Percentiles rank a stretch among this genome's conserved stretches.
Conservation (phyloP, 2,113 vertebrate species). For the Tricholaema leucomelas region DNA sequence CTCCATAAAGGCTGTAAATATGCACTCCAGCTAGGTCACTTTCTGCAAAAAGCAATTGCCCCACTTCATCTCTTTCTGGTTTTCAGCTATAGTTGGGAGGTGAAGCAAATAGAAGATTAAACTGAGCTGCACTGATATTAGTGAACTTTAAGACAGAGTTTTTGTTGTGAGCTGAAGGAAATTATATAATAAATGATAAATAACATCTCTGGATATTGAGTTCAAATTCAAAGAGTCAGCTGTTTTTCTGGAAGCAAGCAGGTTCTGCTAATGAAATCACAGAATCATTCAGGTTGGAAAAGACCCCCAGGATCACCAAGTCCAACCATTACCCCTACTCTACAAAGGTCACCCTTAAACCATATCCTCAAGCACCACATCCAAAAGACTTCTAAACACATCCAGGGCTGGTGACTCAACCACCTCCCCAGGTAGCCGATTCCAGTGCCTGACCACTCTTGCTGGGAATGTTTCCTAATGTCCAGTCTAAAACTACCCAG, state of each 20-base stretch:
- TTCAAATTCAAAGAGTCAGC: not conserved
- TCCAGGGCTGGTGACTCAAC: too few species aligned
- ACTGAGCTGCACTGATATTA: not conserved
- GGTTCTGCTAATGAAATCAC: not conserved
- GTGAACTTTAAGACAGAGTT: not conserved
- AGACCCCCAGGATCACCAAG: too few species aligned
- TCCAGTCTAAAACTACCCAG: too few species aligned
- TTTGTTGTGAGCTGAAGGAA: not conserved
- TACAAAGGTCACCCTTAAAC: too few species aligned
- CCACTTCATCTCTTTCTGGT: not conserved
- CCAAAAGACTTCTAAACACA: too few species aligned
- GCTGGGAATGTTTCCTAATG: too few species aligned
- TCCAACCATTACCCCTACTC: too few species aligned
- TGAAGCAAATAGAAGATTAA: not conserved
- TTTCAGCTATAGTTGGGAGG: not conserved
- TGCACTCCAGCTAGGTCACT: not conserved
- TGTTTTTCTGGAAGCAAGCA: not conserved
- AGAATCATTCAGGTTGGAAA: too few species aligned
- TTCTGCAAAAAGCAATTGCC: not conserved
- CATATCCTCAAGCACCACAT: too few species aligned
- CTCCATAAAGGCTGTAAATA: constrained; percentile 47
- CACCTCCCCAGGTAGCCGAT: too few species aligned
- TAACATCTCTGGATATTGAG: not conserved
- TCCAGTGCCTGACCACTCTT: too few species aligned
- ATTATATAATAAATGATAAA: not conserved